Base-by-base conservation (phyloP, 2,888 invertebrate species). In the Drosophila tanythrix region DNA sequence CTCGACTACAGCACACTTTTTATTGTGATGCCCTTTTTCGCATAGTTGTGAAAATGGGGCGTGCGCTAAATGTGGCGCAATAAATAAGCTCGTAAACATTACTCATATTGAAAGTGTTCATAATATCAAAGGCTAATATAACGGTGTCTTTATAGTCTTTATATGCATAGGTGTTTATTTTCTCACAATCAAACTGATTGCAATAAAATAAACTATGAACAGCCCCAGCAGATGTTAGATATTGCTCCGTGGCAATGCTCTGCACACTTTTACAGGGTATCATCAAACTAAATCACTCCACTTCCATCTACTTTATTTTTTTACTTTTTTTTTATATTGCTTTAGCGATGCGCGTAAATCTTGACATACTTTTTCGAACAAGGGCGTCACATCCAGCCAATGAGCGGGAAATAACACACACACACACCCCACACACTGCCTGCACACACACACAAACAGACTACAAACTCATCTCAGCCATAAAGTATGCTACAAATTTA, bases 311-410 rank as follows among this genome's bases (percentile, higher is more conserved):
- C 33, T 25, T 53, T 10, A 63, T 63, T 68, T 51, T n/a, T n/a
- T 40, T n/a, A 6, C 4, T 58, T 38, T 68, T 70, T 82, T 71
- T 57, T 50, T 70, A 79, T 76, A 76, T 81, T 70, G 70, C 80
- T 73, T 72, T 76, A 89, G 85, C 88, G 90, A 89, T 82, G 85
- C 90, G 88, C 85, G 85, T 85, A 84, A 88, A 89, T 89, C 90
- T 85, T 85, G 90, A 85, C 85, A 89, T 88, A 85, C 85, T 82
- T 84, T 89, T 59, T 56, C 50, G 33, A 65, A 70, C 53, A 21
- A 43, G 43, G 62, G 70, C 68, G 66, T 59, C 48, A 53, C 53
- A 46, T 51, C 56, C 68, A 65, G 64, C 52, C 35, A 71, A 69
- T 60, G 62, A 76, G 60, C 68, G 65, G 33, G 31, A 31, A 53